These are phyloP conservation scores for Anoplolepis gracilipes DNA, from an alignment of 1,140 invertebrate species.

Conservation along the genomic window DNA sequence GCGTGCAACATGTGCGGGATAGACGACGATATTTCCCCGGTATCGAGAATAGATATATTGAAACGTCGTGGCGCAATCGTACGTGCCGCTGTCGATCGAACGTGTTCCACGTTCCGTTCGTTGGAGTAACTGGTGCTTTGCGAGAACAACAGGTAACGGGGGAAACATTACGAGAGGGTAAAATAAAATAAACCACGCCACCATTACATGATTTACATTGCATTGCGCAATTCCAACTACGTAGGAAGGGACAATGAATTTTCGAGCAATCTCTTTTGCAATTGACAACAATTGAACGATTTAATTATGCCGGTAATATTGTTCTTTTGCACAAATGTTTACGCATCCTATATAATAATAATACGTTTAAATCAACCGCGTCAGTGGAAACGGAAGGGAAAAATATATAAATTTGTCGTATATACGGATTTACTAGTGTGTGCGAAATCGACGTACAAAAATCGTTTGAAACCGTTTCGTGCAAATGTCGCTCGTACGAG, in stretches of 20 bases:
- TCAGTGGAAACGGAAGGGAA: not conserved
- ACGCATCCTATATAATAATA: not conserved
- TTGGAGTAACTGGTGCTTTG: not conserved
- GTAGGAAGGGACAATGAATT: not conserved
- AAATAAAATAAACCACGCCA: conserved; percentile 4
- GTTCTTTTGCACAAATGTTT: too few species aligned
- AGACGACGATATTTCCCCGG: conserved; percentile 17
- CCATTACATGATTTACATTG: not conserved
- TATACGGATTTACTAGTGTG: not conserved
- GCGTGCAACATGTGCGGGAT: conserved; percentile 17
- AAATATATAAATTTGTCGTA: not conserved
- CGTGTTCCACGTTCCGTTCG: conserved; percentile 8
- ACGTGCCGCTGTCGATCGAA: conserved; percentile 20
- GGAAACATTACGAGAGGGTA: not conserved
- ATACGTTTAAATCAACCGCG: not conserved
- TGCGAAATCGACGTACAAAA: not conserved
- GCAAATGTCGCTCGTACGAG: conserved; percentile 16
- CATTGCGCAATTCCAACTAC: too few species aligned
- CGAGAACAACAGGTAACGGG: conserved; percentile 20
- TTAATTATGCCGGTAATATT: too few species aligned
- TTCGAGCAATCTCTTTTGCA: not conserved
- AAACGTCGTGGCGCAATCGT: conserved; percentile 29
- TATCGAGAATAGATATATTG: conserved; percentile 45
- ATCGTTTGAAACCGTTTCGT: conserved; percentile 2
- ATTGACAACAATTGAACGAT: not conserved